Evolutionary conservation across 2,888 invertebrate genomes (phyloP).

Genomic region (Papilio gigon): DNA sequence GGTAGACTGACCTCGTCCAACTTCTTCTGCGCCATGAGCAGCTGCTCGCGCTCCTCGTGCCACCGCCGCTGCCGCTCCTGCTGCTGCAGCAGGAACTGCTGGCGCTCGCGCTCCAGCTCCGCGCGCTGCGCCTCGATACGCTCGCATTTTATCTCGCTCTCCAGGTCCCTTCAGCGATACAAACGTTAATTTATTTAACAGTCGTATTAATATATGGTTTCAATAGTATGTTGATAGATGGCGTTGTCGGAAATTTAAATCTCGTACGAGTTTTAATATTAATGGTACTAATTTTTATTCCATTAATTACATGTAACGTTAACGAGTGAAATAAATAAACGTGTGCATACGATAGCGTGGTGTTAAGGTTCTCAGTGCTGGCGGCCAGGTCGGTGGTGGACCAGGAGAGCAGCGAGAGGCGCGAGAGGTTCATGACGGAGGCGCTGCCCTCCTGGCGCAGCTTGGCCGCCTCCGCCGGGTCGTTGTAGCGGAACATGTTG

Average conservation of each 20-base stretch:
- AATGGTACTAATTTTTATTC: no score
- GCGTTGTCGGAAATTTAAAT: not conserved
- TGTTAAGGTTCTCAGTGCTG: constrained; percentile 85
- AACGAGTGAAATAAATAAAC: constrained; percentile 42
- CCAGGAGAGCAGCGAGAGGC: constrained; percentile 91
- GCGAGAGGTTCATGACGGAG: constrained; percentile 88
- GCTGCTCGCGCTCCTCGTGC: constrained; percentile 81
- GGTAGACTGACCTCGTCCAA: constrained; percentile 80
- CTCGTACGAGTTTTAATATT: not conserved
- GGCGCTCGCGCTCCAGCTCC: constrained; percentile 82
- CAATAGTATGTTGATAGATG: not conserved
- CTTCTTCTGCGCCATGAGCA: constrained; percentile 87
- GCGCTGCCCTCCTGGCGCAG: constrained; percentile 88
- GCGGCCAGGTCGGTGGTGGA: constrained; percentile 91
- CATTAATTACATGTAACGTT: not conserved
- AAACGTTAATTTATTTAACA: no score
- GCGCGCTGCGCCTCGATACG: constrained; percentile 85
- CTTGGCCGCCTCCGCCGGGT: constrained; percentile 94
- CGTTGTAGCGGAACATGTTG: constrained; percentile 93
- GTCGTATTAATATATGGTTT: no score
- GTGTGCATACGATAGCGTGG: constrained; percentile 71
- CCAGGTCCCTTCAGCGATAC: constrained; percentile 65
- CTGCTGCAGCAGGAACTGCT: constrained; percentile 84
- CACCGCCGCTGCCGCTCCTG: constrained; percentile 66
- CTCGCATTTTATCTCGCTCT: constrained; percentile 81